Percentiles rank a stretch among this genome's conserved stretches.
Conservation (phyloP, 2,888 invertebrate genomes). For the Yponomeuta cagnagella region DNA sequence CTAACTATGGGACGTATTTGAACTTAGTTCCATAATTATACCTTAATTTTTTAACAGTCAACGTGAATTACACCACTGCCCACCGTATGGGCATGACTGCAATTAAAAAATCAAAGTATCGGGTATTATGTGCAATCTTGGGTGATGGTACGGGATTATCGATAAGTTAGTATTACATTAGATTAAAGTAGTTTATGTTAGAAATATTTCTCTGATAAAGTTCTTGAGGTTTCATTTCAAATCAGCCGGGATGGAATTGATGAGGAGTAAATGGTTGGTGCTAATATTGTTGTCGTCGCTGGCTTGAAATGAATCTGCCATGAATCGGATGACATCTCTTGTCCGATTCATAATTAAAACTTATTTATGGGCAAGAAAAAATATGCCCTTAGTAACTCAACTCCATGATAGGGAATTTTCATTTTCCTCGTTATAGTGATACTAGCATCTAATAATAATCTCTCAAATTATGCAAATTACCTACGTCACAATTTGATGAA, state of each 20-base stretch:
- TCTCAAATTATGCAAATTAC: slow-evolving; percentile 69
- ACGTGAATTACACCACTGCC: slow-evolving; percentile 44
- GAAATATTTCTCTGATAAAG: slow-evolving; percentile 39
- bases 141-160: slow-evolving; percentile 79
- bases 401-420: slow-evolving; percentile 58
- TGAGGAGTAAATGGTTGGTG: slow-evolving; percentile 50
- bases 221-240: slow-evolving; percentile 64
- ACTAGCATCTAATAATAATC: slow-evolving; percentile 73
- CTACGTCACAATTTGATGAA: slow-evolving; percentile 69
- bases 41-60: slow-evolving; percentile 72
- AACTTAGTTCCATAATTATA: slow-evolving; percentile 56
- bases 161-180: slow-evolving; percentile 51
- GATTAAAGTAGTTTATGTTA: slow-evolving; percentile 40
- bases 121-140: slow-evolving; percentile 91
- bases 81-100: slow-evolving; percentile 63
- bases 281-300: slow-evolving; percentile 47
- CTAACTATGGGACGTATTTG: slow-evolving; percentile 41
- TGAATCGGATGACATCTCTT: slow-evolving; percentile 69
- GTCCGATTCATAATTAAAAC: slow-evolving; percentile 55
- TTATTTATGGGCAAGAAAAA: slow-evolving; percentile 32
- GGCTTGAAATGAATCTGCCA: slow-evolving; percentile 67
- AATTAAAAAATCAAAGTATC: slow-evolving; percentile 79
- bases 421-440: slow-evolving; percentile 74
- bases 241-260: slow-evolving; percentile 42
- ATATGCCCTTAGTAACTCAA: slow-evolving; percentile 37